Conservation (phyloP, 1,140 invertebrate species). For the honey bee (Apis mellifera) region Amel_HAv3.1 CM009932.2:10954501-10955000, state of each 20-base stretch:
- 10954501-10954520: constrained; percentile 16
- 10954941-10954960: no score
- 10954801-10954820: background rate
- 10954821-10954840: no score
- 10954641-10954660: constrained; percentile 49
- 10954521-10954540: background rate
- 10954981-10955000: background rate
- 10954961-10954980: no score
- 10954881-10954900: no score
- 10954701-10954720: constrained; percentile 22
- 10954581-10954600: constrained; percentile 44
- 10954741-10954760: background rate
- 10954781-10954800: background rate
- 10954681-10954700: constrained; percentile 40
- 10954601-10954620: constrained; percentile 61
- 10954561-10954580: constrained; percentile 34
- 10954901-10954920: no score
- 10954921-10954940: no score
- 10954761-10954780: background rate
- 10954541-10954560: constrained; percentile 36
- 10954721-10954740: constrained; percentile 16
- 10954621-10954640: constrained; percentile 63
- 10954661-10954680: constrained; percentile 44
- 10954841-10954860: no score
- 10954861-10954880: no score